Evolutionary conservation across 2,797 vertebrate genomes (phyloP), one percentile per base, ranked within the genome.

Genomic region (Chromis chromis): DNA sequence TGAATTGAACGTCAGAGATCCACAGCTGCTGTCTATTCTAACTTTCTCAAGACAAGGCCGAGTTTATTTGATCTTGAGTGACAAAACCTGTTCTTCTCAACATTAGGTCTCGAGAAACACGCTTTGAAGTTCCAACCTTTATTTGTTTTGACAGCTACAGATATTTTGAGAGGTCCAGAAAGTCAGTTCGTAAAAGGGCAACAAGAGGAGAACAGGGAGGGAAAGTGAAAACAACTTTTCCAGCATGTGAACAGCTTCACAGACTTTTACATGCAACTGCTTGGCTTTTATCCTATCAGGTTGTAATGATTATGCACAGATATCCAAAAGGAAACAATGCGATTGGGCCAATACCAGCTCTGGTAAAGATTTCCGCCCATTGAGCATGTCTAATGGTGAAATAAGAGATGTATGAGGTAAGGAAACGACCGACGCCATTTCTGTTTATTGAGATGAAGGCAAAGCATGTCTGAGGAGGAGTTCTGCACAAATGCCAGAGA

Each of bases 71-170:
- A 65, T 70, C 42, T 44, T 49, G 55, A 61, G 17, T 64, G 36
- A 72, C 74, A 72, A 25, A 78, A 27, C 58, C 1, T 3, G 31
- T 61, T 82, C 65, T 55, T 81, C 40, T 61, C 36, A 48, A 7
- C 31, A 40, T 54, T 49, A 49, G 22, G 24, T 69, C 46, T 55
- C 27, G 28, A 76, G 3, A 60, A 72, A 71, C 53, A 52, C 2
- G n/a, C 66, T 86, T 84, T 83, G 76, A 86, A 85, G 65, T 79
- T 54, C 54, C 48, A 81, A 65, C 12, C 46, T 79, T 74, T 36
- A 64, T 84, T 77, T 83, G 62, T 75, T 82, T 81, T 83, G 78
- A 81, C 63, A 80, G 84, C 48, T 68, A 50, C 84, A 83, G 65
- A 64, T 44, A 73, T 76, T 79, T 71, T 48, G 24, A 55, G 21